These are phyloP conservation scores for Callopanchax toddi DNA, from an alignment of 2,113 vertebrate genomes.

Conservation along the genomic window DNA sequence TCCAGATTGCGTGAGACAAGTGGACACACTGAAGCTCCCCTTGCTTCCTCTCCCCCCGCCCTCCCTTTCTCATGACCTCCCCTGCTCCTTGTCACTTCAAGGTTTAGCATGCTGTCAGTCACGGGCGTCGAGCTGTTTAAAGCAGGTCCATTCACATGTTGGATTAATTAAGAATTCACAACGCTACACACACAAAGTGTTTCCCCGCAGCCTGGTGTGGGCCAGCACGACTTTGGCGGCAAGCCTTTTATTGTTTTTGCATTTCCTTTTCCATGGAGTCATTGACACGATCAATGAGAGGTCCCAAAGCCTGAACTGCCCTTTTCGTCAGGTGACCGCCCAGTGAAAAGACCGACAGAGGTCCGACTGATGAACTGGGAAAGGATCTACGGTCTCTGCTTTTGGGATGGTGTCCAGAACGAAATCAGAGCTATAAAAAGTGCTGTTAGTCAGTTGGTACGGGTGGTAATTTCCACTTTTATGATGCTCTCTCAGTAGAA, in stretches of 20 bases:
- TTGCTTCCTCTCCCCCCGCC: slow-evolving; percentile 26
- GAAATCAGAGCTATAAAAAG: slow-evolving; percentile 28
- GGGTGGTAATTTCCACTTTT: slow-evolving; percentile 12
- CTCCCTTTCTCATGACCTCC: slow-evolving; percentile 45
- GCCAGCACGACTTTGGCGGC: slow-evolving; percentile 50
- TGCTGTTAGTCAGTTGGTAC: slow-evolving; percentile 4
- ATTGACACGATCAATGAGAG: slow-evolving; percentile 61
- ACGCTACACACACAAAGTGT: slow-evolving; percentile 36
- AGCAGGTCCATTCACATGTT: slow-evolving; percentile 52
- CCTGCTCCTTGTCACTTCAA: slow-evolving; percentile 54
- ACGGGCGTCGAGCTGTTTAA: slow-evolving; percentile 32
- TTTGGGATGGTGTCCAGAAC: slow-evolving; percentile 13
- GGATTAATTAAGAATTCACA: slow-evolving; percentile 67
- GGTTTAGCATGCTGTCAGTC: slow-evolving; percentile 55
- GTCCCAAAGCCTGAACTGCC: slow-evolving; percentile 46
- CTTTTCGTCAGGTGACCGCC: slow-evolving; percentile 53
- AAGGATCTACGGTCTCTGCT: background rate
- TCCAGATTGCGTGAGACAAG: slow-evolving; percentile 71
- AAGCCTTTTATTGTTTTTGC: slow-evolving; percentile 62
- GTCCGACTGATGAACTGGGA: slow-evolving; percentile 32
- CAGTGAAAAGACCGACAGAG: slow-evolving; percentile 38
- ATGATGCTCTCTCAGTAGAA: slow-evolving; percentile 18
- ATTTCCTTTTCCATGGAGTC: slow-evolving; percentile 71
- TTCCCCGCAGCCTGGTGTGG: slow-evolving; percentile 40
- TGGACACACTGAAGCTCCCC: slow-evolving; percentile 37